These are phyloP conservation scores for Indicator maculatus DNA, from an alignment of 2,113 vertebrate genomes.

Conservation along the genomic window DNA sequence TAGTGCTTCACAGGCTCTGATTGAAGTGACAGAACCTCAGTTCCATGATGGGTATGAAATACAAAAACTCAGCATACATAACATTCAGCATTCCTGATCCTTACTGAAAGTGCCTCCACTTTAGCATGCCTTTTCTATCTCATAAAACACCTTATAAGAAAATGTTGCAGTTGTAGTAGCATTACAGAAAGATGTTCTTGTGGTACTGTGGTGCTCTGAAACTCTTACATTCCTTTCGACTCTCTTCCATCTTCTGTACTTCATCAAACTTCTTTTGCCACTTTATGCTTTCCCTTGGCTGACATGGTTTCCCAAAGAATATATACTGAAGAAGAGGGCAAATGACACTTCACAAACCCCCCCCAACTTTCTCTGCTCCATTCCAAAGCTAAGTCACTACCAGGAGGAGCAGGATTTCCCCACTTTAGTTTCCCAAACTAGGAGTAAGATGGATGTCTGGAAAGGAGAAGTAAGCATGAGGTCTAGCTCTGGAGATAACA, in stretches of 20 bases:
- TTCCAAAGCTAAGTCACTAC: not conserved
- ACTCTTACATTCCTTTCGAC: too few species aligned
- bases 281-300: not conserved
- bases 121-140: not conserved
- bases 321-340: not conserved
- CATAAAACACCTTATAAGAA: not conserved
- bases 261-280: not conserved
- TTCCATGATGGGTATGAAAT: not conserved
- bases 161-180: not conserved
- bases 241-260: too few species aligned
- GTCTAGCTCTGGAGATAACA: not conserved
- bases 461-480: not conserved
- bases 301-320: not conserved
- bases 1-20: fast-evolving
- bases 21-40: not conserved
- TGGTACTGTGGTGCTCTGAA: too few species aligned
- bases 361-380: not conserved
- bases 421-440: not conserved
- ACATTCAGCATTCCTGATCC: not conserved
- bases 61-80: not conserved
- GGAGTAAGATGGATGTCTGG: not conserved
- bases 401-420: not conserved
- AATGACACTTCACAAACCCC: not conserved
- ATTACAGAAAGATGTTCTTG: too few species aligned
- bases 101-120: not conserved